These are phyloP conservation scores for Diadema setosum DNA, from an alignment of 35 echinoderm and acorn worm species.

Conservation along the genomic window DNA sequence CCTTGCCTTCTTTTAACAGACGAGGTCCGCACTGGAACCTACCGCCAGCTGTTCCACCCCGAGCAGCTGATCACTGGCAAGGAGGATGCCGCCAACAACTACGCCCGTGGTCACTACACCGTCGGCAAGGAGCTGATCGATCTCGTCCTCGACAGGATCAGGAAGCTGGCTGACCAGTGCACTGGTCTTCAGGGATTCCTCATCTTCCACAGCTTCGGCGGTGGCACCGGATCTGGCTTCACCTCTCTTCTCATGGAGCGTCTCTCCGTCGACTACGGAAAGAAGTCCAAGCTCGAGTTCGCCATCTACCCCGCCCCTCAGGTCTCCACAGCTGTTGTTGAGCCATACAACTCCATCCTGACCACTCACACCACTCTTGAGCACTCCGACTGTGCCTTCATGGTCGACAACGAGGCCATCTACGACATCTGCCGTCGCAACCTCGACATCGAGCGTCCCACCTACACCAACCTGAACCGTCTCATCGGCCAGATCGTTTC, in stretches of 20 bases:
- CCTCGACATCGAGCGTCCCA: constrained; percentile 60
- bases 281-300: constrained; percentile 70
- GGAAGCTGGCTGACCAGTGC: constrained; percentile 64
- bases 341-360: constrained; percentile 68
- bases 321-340: constrained; percentile 52
- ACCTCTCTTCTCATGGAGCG: constrained; percentile 65
- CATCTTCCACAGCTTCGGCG: constrained; percentile 71
- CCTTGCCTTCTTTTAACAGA: too few species aligned
- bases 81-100: constrained; percentile 18
- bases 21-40: too few species aligned
- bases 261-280: constrained; percentile 62
- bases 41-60: too few species aligned
- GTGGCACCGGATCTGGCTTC: constrained; percentile 60
- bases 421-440: constrained; percentile 65
- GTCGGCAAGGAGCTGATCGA: constrained; percentile 62
- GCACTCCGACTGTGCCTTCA: constrained; percentile 65
- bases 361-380: constrained; percentile 63
- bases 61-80: constrained; percentile 9
- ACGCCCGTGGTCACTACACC: constrained; percentile 64
- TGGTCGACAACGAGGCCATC: constrained; percentile 76
- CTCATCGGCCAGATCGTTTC: constrained; percentile 60
- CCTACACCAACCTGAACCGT: constrained; percentile 69
- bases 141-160: constrained; percentile 39
- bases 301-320: constrained; percentile 62
- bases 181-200: constrained; percentile 67